phyloP scores from a whole-genome alignment of 2,888 invertebrate species.

The Hydrotaea cyrtoneurina region DNA sequence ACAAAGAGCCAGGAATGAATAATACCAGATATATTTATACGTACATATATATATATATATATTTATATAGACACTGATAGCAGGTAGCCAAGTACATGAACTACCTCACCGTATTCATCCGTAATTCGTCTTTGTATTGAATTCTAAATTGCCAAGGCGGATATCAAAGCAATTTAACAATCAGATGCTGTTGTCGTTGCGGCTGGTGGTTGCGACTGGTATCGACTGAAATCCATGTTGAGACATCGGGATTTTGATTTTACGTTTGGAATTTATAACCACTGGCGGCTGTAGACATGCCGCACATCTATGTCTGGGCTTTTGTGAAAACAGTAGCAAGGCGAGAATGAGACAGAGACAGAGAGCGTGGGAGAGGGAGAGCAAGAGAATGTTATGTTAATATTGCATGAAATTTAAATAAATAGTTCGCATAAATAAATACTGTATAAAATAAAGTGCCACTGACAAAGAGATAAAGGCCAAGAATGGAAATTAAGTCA shows the following conservation, averaged over 20 bases:
- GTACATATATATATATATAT: too few relatives aligned
- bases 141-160: background rate
- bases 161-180: slow-evolving; percentile 1
- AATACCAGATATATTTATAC: too few relatives aligned
- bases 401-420: slow-evolving; percentile 10
- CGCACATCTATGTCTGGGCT: background rate
- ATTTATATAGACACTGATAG: too few relatives aligned
- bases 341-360: too few relatives aligned
- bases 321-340: background rate
- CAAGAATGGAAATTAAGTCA: slow-evolving; percentile 28
- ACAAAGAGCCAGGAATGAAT: too few relatives aligned
- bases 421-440: background rate
- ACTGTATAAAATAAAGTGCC: too few relatives aligned
- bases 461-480: background rate
- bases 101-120: too few relatives aligned
- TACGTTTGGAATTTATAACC: slow-evolving; percentile 9
- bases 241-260: slow-evolving; percentile 18
- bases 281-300: background rate
- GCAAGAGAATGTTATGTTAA: background rate
- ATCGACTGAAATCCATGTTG: slow-evolving; percentile 24
- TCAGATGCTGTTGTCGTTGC: background rate
- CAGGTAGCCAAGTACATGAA: too few relatives aligned
- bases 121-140: background rate
- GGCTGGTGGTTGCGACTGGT: background rate
- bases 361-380: background rate